Conservation (phyloP, 2,888 invertebrate genomes). For the Dastarcus helophoroides region DNA sequence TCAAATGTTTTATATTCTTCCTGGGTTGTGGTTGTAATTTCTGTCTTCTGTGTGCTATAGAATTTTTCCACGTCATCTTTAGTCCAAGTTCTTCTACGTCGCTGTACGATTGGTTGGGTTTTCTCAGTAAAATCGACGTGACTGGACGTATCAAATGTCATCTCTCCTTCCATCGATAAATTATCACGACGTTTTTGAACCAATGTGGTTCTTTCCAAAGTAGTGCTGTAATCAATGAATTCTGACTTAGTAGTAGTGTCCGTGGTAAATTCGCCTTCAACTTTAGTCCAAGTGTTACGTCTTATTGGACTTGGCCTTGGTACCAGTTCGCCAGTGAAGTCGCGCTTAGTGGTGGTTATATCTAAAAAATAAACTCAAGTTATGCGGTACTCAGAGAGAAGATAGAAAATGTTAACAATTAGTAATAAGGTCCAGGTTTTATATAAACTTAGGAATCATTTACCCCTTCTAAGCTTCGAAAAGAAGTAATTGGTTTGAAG, state of each 20-base stretch:
- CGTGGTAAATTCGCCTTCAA: constrained; percentile 60
- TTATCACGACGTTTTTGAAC: constrained; percentile 52
- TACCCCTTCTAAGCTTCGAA: too few species aligned
- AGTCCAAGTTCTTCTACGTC: constrained; percentile 55
- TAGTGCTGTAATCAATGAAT: constrained; percentile 50
- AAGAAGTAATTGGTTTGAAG: too few species aligned
- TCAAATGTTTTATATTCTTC: constrained; percentile 54
- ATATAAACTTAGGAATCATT: too few species aligned
- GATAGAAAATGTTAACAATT: background rate
- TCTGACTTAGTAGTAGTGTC: constrained; percentile 58
- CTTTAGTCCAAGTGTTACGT: constrained; percentile 66
- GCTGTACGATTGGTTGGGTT: constrained; percentile 42
- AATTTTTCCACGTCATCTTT: constrained; percentile 63
- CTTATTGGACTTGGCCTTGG: constrained; percentile 55
- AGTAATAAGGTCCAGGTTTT: constrained; percentile 2
- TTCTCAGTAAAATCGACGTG: constrained; percentile 53
- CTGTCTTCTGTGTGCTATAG: constrained; percentile 45
- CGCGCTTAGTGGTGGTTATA: constrained; percentile 55
- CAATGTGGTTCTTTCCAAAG: constrained; percentile 47
- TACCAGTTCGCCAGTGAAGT: constrained; percentile 55
- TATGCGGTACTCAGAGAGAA: too few species aligned
- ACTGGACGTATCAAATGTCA: constrained; percentile 53
- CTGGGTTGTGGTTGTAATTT: constrained; percentile 48
- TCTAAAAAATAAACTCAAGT: constrained; percentile 46
- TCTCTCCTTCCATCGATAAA: constrained; percentile 55